Percentiles rank a stretch among this genome's conserved stretches.
Evolutionary conservation across 2,113 vertebrate genomes (phyloP).

Genomic region (Oryzias celebensis): DNA sequence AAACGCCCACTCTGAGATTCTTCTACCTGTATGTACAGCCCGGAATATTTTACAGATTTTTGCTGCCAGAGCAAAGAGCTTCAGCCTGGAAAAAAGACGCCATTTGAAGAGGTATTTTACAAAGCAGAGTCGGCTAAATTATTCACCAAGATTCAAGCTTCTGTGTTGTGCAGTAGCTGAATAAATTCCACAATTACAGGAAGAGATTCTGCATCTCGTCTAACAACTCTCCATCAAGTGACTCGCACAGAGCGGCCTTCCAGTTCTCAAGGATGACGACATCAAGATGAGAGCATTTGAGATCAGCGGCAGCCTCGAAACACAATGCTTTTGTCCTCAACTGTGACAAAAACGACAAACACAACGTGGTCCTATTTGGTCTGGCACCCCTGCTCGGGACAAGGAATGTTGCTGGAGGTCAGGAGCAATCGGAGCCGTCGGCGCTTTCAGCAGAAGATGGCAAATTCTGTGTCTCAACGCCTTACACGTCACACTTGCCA

Average conservation of each 20-base stretch:
- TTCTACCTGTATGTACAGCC: neutral
- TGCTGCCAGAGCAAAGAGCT: slow-evolving; percentile 2
- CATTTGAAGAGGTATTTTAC: neutral
- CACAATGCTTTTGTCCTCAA: slow-evolving; percentile 61
- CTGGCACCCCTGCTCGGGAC: slow-evolving; percentile 45
- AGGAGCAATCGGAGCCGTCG: slow-evolving; percentile 27
- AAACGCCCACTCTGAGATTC: neutral
- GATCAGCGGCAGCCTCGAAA: slow-evolving; percentile 28
- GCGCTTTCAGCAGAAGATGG: slow-evolving; percentile 8
- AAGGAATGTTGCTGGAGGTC: slow-evolving; percentile 43
- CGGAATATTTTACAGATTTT: slow-evolving; percentile 3
- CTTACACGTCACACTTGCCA: slow-evolving; percentile 19
- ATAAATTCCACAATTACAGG: neutral
- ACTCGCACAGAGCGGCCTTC: slow-evolving; percentile 33
- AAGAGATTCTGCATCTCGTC: neutral
- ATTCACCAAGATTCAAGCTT: slow-evolving; percentile 26
- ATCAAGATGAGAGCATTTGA: slow-evolving; percentile 35
- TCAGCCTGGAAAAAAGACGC: neutral
- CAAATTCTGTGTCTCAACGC: slow-evolving; percentile 19
- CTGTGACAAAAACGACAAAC: slow-evolving; percentile 48
- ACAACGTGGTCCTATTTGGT: slow-evolving; percentile 37
- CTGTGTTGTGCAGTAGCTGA: slow-evolving; percentile 24
- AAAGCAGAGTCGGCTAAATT: neutral
- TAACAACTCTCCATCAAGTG: slow-evolving; percentile 2
- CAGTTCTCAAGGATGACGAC: slow-evolving; percentile 49